Conservation (phyloP, 2,888 invertebrate species). For the Nysson spinosus region DNA sequence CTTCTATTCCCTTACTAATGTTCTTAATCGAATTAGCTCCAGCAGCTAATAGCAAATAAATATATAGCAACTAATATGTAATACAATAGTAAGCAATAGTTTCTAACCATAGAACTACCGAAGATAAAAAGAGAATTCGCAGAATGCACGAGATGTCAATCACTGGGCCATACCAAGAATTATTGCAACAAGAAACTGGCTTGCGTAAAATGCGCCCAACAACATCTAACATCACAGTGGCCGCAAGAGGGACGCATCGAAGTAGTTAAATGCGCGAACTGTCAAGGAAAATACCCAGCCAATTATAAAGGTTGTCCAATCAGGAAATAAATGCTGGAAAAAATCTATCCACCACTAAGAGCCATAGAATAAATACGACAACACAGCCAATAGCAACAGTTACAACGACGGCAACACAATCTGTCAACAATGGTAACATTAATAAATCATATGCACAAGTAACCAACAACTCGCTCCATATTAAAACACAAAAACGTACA, state of each 20-base stretch:
- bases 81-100: not conserved
- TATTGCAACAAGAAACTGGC: not conserved
- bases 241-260: constrained; percentile 9
- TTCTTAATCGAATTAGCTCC: constrained; percentile 7
- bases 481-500: not conserved
- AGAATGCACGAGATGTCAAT: not conserved
- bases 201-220: not conserved
- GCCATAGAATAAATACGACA: not conserved
- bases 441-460: not conserved
- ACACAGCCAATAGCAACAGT: not conserved
- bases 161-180: not conserved
- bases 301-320: constrained; percentile 52
- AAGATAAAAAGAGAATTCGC: not conserved
- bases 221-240: constrained; percentile 27
- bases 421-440: not conserved
- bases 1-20: not conserved
- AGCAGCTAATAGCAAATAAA: constrained; percentile 7
- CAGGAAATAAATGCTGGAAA: constrained; percentile 15
- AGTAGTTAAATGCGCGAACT: constrained; percentile 39
- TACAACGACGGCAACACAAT: not conserved
- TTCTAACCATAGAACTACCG: not conserved
- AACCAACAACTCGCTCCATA: not conserved
- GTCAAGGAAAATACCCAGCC: constrained; percentile 49
- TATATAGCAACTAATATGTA: not conserved
- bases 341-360: not conserved